phyloP scores from a whole-genome alignment of 2,888 invertebrate genomes.

The Tiliacea citrago region DNA sequence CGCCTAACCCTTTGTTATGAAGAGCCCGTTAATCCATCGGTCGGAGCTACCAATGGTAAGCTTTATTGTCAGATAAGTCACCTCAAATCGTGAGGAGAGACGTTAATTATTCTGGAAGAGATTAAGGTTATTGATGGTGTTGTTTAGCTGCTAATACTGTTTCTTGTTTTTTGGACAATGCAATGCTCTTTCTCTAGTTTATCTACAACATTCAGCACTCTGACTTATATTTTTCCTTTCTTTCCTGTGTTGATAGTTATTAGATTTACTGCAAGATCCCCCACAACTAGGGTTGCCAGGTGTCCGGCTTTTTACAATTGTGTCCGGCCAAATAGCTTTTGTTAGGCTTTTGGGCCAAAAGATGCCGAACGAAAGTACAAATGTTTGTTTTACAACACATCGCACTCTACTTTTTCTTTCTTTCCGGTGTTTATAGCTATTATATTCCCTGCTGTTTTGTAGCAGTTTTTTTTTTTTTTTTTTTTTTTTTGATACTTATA shows the following conservation, averaged over 20 bases:
- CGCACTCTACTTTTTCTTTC: not conserved
- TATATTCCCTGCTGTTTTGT: not conserved
- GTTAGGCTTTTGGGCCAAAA: too few species aligned
- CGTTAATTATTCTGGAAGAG: conserved; percentile 31
- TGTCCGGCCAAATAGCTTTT: too few species aligned
- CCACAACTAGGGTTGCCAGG: not conserved
- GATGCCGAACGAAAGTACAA: too few species aligned
- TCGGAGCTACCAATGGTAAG: conserved; percentile 28
- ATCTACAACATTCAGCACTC: not conserved
- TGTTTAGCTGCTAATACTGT: conserved; percentile 8
- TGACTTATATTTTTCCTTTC: not conserved
- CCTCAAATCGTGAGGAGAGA: conserved; percentile 26
- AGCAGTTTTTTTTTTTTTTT: too few species aligned
- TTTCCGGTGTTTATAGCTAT: not conserved
- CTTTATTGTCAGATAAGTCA: conserved; percentile 42
- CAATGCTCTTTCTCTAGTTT: not conserved
- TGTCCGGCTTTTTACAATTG: too few species aligned
- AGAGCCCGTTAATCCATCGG: conserved; percentile 51
- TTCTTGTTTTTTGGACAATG: not conserved
- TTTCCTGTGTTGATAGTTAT: not conserved
- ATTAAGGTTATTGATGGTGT: conserved; percentile 16
- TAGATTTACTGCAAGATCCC: not conserved
- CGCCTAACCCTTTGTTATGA: conserved; percentile 52
- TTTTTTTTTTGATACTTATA: not conserved
- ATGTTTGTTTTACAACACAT: too few species aligned